Evolutionary conservation across 2,888 invertebrate genomes (phyloP).

Genomic region (Leptodirus hochenwartii): DNA sequence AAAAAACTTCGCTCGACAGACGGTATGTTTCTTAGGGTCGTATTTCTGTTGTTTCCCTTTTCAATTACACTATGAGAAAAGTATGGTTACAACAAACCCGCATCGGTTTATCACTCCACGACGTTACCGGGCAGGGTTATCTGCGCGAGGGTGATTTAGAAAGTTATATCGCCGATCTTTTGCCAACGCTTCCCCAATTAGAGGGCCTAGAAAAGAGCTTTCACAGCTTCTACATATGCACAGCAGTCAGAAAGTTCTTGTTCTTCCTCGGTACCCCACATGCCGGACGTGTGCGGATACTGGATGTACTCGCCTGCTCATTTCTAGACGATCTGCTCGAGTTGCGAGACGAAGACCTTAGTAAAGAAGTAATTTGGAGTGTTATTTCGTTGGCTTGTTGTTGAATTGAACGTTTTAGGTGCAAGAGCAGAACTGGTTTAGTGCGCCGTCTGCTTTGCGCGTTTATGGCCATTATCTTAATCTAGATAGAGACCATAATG

Average conservation of each 20-base stretch:
- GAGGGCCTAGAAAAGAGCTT: constrained; percentile 85
- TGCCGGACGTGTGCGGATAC: constrained; percentile 75
- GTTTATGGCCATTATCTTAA: constrained; percentile 91
- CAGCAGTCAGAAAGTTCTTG: constrained; percentile 87
- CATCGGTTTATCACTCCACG: constrained; percentile 83
- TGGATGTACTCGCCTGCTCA: constrained; percentile 80
- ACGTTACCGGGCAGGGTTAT: constrained; percentile 64
- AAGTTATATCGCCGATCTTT: constrained; percentile 83
- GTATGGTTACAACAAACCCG: constrained; percentile 91
- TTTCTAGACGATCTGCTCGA: constrained; percentile 85
- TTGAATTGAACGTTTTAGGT: too few relatives aligned
- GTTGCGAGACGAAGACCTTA: constrained; percentile 31
- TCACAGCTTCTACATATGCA: constrained; percentile 90
- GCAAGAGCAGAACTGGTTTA: constrained; percentile 83
- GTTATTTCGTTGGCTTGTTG: too few relatives aligned
- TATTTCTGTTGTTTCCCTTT: constrained; percentile 75
- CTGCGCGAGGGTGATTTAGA: constrained; percentile 61
- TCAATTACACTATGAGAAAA: constrained; percentile 89
- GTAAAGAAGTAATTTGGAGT: constrained; percentile 69
- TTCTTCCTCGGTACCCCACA: constrained; percentile 86
- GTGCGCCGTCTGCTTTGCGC: constrained; percentile 69
- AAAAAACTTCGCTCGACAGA: too few relatives aligned
- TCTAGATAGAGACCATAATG: constrained; percentile 86
- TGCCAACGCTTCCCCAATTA: constrained; percentile 79
- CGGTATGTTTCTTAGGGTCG: too few relatives aligned